phyloP scores from a whole-genome alignment of 2,888 invertebrate genomes.

The Tenthredo livida region DNA sequence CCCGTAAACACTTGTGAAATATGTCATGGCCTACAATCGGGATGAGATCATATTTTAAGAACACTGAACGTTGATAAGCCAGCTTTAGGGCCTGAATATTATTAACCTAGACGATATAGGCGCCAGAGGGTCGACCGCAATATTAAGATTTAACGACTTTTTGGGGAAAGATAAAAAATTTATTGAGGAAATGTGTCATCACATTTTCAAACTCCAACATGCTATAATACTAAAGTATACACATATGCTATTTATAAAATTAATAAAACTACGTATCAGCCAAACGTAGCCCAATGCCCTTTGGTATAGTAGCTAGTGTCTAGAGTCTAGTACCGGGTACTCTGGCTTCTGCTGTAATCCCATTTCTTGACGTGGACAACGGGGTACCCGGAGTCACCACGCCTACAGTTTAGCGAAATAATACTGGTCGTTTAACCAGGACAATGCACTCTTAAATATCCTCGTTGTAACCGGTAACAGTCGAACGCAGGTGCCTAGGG shows the following conservation, averaged over 20 bases:
- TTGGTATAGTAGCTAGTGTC: neutral
- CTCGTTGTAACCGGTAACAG: slow-evolving; percentile 45
- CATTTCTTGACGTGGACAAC: slow-evolving; percentile 43
- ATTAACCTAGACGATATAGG: neutral
- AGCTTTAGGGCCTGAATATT: slow-evolving; percentile 6
- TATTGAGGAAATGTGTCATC: slow-evolving; percentile 41
- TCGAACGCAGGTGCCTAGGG: slow-evolving; percentile 43
- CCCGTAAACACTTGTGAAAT: slow-evolving; percentile 39
- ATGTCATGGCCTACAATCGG: slow-evolving; percentile 48
- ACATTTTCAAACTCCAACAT: neutral
- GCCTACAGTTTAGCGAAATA: slow-evolving; percentile 74
- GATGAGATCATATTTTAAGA: slow-evolving; percentile 37
- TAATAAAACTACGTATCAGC: neutral
- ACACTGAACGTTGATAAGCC: slow-evolving; percentile 2
- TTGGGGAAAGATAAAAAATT: slow-evolving; percentile 35
- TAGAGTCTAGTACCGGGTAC: neutral
- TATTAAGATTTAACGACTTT: slow-evolving; percentile 30
- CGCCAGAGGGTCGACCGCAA: slow-evolving; percentile 15
- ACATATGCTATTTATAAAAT: neutral
- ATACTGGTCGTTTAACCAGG: slow-evolving; percentile 68
- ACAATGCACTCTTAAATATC: slow-evolving; percentile 69
- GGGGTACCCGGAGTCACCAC: slow-evolving; percentile 61
- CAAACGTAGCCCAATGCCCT: neutral
- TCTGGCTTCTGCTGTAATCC: slow-evolving; percentile 33
- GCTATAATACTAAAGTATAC: neutral